A percentile compares a stretch with the other conserved stretches of the same genome.
phyloP scores from a whole-genome alignment of 2,888 invertebrate species.

The Cotesia congregata region DNA sequence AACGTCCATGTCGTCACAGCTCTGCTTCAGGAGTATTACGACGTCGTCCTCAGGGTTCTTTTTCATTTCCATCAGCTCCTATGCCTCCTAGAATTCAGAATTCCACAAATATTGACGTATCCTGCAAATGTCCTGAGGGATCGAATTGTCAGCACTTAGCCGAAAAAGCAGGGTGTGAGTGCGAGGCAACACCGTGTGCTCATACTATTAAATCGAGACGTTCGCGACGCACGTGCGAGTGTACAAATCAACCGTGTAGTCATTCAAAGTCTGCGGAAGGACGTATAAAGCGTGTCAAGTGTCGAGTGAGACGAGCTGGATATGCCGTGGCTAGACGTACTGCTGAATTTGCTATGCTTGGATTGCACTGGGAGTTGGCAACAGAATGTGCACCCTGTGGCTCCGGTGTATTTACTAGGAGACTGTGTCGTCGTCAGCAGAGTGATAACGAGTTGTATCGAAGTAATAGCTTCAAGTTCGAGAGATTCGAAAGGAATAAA shows the following conservation, averaged over 20 bases:
- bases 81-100: slow-evolving; percentile 33
- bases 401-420: slow-evolving; percentile 76
- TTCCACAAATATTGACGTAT: slow-evolving; percentile 41
- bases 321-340: slow-evolving; percentile 67
- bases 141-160: slow-evolving; percentile 44
- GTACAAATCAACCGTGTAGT: slow-evolving; percentile 58
- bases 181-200: slow-evolving; percentile 59
- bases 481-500: slow-evolving; percentile 82
- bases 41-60: slow-evolving; percentile 55
- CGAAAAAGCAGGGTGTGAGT: slow-evolving; percentile 52
- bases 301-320: slow-evolving; percentile 64
- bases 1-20: slow-evolving; percentile 61
- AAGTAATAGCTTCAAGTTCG: slow-evolving; percentile 90
- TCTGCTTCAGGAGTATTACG: slow-evolving; percentile 48
- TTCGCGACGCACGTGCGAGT: slow-evolving; percentile 57
- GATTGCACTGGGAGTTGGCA: slow-evolving; percentile 74
- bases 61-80: slow-evolving; percentile 48
- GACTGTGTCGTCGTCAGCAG: slow-evolving; percentile 80
- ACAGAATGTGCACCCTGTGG: slow-evolving; percentile 74
- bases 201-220: slow-evolving; percentile 61
- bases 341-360: slow-evolving; percentile 66
- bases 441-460: slow-evolving; percentile 89
- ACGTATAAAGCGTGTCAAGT: slow-evolving; percentile 66
- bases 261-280: slow-evolving; percentile 63
- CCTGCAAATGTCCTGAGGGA: slow-evolving; percentile 57